Conservation (phyloP, 1,140 invertebrate species). For the Drosophila parabipectinata region DNA sequence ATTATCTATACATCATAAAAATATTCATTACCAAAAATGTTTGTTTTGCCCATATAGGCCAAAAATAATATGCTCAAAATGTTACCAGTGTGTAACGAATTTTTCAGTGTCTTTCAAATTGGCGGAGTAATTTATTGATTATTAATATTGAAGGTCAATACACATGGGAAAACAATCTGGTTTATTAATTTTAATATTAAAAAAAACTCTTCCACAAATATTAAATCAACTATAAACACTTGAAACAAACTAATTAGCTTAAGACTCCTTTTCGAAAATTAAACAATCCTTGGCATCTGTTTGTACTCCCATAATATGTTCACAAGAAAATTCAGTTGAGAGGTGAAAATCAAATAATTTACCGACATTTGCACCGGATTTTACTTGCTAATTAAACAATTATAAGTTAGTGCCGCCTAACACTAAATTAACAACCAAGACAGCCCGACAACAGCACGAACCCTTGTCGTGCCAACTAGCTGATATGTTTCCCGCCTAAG, state of each 20-base stretch:
- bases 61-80: neutral
- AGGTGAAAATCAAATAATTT: slow-evolving; percentile 63
- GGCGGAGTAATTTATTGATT: slow-evolving; percentile 24
- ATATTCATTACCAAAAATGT: too few relatives aligned
- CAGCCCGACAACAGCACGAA: slow-evolving; percentile 30
- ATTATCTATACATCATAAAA: too few relatives aligned
- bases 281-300: neutral
- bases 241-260: neutral
- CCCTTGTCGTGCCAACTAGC: slow-evolving; percentile 15
- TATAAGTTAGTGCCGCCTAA: slow-evolving; percentile 66
- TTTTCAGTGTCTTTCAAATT: slow-evolving; percentile 3
- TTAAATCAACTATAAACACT: neutral
- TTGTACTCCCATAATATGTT: neutral
- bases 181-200: neutral
- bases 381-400: slow-evolving; percentile 81
- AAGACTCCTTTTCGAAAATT: neutral
- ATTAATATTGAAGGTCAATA: neutral
- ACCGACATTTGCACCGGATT: slow-evolving; percentile 73
- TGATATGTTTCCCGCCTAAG: slow-evolving; percentile 46
- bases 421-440: slow-evolving; percentile 64
- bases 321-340: neutral
- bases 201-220: neutral
- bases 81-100: neutral
- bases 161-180: neutral
- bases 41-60: neutral